phyloP scores from a whole-genome alignment of 2,113 vertebrate genomes.

The Austrofundulus limnaeus region DNA sequence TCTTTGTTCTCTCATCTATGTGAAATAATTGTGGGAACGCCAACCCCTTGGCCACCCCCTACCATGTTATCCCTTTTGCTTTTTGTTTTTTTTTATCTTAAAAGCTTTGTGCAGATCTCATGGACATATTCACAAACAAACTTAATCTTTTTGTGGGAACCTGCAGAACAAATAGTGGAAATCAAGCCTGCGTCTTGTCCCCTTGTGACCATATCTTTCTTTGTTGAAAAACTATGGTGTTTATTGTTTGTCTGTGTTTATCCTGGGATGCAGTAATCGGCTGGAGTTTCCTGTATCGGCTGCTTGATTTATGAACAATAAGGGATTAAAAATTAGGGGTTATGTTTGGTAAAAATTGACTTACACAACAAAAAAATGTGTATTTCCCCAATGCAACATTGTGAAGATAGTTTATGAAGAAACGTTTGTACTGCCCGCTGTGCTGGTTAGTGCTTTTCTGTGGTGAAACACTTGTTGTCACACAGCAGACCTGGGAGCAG shows the following conservation, averaged over 20 bases:
- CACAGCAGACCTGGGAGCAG: conserved; percentile 31
- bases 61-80: background rate
- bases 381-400: background rate
- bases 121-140: conserved; percentile 27
- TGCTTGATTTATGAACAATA: conserved; percentile 2
- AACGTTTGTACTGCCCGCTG: conserved; percentile 20
- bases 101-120: conserved; percentile 45
- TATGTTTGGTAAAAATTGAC: background rate
- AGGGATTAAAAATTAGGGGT: background rate
- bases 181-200: conserved; percentile 55
- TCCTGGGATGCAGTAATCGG: conserved; percentile 17
- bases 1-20: conserved; percentile 43
- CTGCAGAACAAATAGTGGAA: conserved; percentile 79
- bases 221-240: conserved; percentile 36
- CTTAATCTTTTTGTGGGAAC: conserved; percentile 34
- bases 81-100: background rate
- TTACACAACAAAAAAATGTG: background rate
- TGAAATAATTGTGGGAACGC: conserved; percentile 78
- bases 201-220: conserved; percentile 43
- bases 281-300: conserved; percentile 10
- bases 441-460: conserved; percentile 25
- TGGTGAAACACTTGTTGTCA: conserved; percentile 35
- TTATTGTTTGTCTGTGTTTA: conserved; percentile 52
- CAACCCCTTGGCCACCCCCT: conserved; percentile 48
- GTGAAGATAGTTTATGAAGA: conserved; percentile 19